Evolutionary conservation across 2,113 vertebrate genomes (phyloP).

Genomic region (Hiodon alosoides): DNA sequence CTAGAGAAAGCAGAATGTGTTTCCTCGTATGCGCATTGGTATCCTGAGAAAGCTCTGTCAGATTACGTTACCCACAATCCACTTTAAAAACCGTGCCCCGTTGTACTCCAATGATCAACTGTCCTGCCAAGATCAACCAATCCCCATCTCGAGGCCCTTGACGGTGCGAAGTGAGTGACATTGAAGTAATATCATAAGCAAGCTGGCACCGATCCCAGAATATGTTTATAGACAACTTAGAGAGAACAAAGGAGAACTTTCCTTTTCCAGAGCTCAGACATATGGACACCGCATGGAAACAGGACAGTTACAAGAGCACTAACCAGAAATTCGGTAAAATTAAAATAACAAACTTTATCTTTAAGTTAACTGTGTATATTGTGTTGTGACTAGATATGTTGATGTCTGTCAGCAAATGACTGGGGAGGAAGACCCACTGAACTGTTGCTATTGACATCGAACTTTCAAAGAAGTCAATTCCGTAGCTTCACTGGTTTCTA

Average conservation of each 20-base stretch:
- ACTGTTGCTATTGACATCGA: too few relatives aligned
- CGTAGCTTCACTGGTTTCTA: too few relatives aligned
- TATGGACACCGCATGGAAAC: not conserved
- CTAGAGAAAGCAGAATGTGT: not conserved
- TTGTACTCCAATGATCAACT: not conserved
- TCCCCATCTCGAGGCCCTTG: slow-evolving; percentile 11
- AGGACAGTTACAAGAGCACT: too few relatives aligned
- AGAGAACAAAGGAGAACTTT: slow-evolving; percentile 28
- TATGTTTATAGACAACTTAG: slow-evolving; percentile 32
- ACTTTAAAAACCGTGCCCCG: not conserved
- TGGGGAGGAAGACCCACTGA: not conserved
- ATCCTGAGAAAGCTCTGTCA: not conserved
- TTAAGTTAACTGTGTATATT: not conserved
- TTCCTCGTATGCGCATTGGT: not conserved
- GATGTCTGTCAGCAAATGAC: not conserved
- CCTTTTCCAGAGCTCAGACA: not conserved
- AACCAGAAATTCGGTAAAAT: too few relatives aligned
- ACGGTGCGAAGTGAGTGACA: slow-evolving; percentile 42
- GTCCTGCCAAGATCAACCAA: not conserved
- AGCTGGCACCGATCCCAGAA: slow-evolving; percentile 57
- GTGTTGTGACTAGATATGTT: not conserved
- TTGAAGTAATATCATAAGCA: slow-evolving; percentile 49
- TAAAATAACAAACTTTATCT: not conserved
- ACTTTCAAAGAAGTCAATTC: too few relatives aligned
- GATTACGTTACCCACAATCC: slow-evolving; percentile 8